Evolutionary conservation across 2,113 vertebrate genomes (phyloP).

Genomic region (Theropithecus gelada): DNA sequence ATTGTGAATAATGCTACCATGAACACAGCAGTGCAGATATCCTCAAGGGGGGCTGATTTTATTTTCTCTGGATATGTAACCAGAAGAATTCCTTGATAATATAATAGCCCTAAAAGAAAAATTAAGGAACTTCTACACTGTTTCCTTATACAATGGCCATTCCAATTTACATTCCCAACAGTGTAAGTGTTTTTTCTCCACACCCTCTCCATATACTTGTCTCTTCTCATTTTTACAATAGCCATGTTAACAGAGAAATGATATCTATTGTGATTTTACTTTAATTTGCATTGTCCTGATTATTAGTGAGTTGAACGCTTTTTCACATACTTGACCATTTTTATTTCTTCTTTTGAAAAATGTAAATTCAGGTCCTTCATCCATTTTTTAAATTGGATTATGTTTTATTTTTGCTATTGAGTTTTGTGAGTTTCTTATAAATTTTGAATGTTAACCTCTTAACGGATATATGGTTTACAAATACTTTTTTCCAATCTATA

Average conservation of each 20-base stretch:
- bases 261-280: background rate
- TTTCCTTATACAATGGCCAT: background rate
- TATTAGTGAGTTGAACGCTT: background rate
- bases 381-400: background rate
- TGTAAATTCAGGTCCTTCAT: background rate
- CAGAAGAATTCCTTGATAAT: background rate
- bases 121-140: too few species aligned
- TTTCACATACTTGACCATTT: background rate
- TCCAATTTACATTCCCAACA: background rate
- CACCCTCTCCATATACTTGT: too few species aligned
- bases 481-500: background rate
- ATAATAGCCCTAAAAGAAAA: background rate
- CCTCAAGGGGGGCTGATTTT: background rate
- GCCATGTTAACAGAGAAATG: background rate
- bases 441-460: background rate
- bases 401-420: background rate
- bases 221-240: background rate
- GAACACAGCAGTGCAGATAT: too few species aligned
- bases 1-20: background rate
- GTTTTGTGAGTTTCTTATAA: background rate
- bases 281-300: background rate
- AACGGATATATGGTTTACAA: background rate
- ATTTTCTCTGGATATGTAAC: background rate
- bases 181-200: accelerated
- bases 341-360: background rate